Evolutionary conservation across 2,797 vertebrate genomes (phyloP), one percentile per base, ranked within the genome.

Genomic region (Pangasius djambal): DNA sequence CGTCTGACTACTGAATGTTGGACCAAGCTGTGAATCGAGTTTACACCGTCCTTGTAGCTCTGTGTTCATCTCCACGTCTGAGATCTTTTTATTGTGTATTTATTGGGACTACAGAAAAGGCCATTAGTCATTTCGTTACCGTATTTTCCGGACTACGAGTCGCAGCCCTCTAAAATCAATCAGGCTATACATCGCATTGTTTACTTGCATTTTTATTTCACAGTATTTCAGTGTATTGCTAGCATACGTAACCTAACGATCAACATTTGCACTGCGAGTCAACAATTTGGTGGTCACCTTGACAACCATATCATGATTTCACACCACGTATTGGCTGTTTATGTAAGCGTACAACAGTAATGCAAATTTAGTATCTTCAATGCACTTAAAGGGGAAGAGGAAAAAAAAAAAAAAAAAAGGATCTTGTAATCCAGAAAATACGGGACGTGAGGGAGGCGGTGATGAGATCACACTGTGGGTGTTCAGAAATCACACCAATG

Each of bases 1-100:
- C 93, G 88, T 94, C 91, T 91, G 93, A 96, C 96, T 97, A 94
- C 95, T 97, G 96, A 97, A 95, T 94, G 93, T 96, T 95, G 95
- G 95, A 95, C 94, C 94, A 95, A 95, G 93, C 96, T 97, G 96
- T 97, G 96, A 97, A 96, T 92, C 93, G 85, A 91, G 90, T 93
- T 94, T 94, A 92, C 91, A 87, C 93, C 7, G 74, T 87, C 79
- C 34, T 83, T 75, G 67, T 59, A 77, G 55, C 59, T 69, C n/a
- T 74, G 72, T 70, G 72, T 88, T 83, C 85, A 48, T 79, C 44
- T 31, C 84, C 63, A 44, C 15, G 34, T 70, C 63, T 2, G 25
- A n/a, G 72, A 63, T 75, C 48, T 87, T 72, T 37, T 87, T 37
- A 40, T 52, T 28, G 20, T 48, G 28, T 89, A 82, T 89, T 87